Percentiles rank a stretch among this genome's conserved stretches.
These are phyloP conservation scores for Hipposideros armiger DNA, from an alignment of 2,113 vertebrate species.

Conservation along the genomic window DNA sequence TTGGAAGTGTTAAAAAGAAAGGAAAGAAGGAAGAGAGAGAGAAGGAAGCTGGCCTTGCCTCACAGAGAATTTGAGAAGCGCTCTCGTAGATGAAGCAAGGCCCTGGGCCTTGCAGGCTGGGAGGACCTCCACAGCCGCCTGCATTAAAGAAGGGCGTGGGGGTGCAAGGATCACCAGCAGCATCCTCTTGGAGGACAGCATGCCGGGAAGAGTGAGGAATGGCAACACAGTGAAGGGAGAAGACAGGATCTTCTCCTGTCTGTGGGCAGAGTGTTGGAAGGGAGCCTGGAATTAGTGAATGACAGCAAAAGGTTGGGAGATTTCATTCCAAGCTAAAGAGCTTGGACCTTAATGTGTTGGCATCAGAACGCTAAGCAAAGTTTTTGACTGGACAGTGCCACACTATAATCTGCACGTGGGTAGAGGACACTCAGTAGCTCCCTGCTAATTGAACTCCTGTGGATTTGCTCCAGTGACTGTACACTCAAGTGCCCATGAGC, in stretches of 20 bases:
- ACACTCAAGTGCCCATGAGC: background rate
- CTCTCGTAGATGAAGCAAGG: background rate
- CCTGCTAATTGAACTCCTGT: background rate
- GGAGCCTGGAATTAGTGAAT: background rate
- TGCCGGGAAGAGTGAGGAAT: background rate
- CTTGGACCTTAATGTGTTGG: background rate
- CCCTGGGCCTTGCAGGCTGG: background rate
- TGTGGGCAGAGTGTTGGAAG: background rate
- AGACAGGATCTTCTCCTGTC: background rate
- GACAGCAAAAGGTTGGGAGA: background rate
- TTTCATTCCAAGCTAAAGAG: background rate
- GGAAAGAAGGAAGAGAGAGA: background rate
- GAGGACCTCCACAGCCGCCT: background rate
- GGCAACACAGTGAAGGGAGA: background rate
- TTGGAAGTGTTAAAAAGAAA: background rate
- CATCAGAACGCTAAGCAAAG: background rate
- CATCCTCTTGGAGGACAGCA: background rate
- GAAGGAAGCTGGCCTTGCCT: background rate
- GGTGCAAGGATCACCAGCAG: accelerated
- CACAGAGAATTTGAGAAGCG: background rate
- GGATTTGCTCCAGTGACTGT: background rate
- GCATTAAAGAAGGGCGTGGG: background rate
- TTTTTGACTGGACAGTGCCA: background rate
- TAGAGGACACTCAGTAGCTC: background rate
- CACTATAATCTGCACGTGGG: background rate